phyloP scores from a whole-genome alignment of 2,888 invertebrate genomes.

The Himalopsyche tibetana region DNA sequence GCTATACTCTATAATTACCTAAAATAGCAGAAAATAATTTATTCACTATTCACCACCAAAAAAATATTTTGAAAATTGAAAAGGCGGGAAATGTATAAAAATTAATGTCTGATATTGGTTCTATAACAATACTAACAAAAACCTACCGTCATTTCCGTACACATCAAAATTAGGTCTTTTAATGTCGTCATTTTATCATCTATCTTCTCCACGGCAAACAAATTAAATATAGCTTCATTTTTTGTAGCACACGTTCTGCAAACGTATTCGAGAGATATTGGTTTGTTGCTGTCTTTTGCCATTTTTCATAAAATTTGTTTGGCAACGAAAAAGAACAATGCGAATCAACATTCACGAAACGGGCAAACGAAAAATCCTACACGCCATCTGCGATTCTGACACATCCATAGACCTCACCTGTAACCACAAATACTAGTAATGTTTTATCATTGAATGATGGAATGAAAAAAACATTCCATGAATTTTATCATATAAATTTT shows the following conservation, averaged over 20 bases:
- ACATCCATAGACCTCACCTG: neutral
- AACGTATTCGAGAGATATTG: slow-evolving; percentile 12
- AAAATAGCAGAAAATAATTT: no score
- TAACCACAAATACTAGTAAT: no score
- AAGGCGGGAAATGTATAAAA: neutral
- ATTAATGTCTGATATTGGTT: neutral
- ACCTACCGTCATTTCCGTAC: slow-evolving; percentile 50
- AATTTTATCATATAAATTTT: no score
- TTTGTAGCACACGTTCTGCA: slow-evolving; percentile 51
- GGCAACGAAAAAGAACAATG: neutral
- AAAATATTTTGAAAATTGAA: slow-evolving; percentile 1
- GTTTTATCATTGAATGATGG: no score
- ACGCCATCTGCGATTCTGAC: slow-evolving; percentile 27
- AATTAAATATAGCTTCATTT: slow-evolving; percentile 10
- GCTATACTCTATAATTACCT: no score
- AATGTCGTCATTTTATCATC: slow-evolving; percentile 41
- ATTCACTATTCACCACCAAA: no score
- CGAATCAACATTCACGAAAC: slow-evolving; percentile 4
- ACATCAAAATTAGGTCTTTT: slow-evolving; percentile 47
- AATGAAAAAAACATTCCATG: no score
- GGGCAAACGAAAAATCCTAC: slow-evolving; percentile 4
- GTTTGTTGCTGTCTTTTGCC: neutral
- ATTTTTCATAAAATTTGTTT: neutral
- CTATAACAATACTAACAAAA: neutral
- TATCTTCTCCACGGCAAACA: slow-evolving; percentile 36